Base-by-base conservation (phyloP, 2,888 invertebrate genomes). In the Lucinisca nassula region DNA sequence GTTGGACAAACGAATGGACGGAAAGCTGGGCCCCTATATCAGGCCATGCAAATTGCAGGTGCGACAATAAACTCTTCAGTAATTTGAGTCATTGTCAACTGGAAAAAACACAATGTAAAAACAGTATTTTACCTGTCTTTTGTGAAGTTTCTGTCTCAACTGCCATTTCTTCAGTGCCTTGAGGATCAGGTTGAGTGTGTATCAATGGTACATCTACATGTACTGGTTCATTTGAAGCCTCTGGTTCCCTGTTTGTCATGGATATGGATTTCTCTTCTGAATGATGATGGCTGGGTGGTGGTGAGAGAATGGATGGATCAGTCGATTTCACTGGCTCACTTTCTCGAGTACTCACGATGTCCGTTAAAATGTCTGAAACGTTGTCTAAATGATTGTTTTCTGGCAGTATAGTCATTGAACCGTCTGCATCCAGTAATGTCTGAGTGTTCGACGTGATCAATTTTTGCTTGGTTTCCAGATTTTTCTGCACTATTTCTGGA, bases 401-500 rank as follows among this genome's bases (percentile, higher is more conserved):
- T 10, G n/a, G 61, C 8, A 61, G 24, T 21, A 67, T 21, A 17
- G 35, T 35, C 35, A 35, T 67, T 14, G 1, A 12, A 35, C 17
- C 14, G 10, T 17, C 10, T 35, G 21, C 35, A 35, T 17, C 24
- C 3, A 35, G 2, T 24, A 35, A 6, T 35, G 67, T 12, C 0
- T 27, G 32, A 12, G 79, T 32, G 67, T 79, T 74, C 38, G 82
- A 70, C 58, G 51, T 30, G 37, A 77, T 73, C 30, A 84, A 21
- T 30, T 67, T 67, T 30, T 67, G 67, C 35, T 67, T 67, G 2
- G 21, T 24, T 35, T 67, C 30, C 1, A 74, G 40, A 8, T 8
- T 74, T 4, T 45, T 38, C 27, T 74, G 76, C 40, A 84, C 21
- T 1, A 88, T 70, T 72, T 90, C 90, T 2, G 88, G 86, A 84